Evolutionary conservation across 2,113 vertebrate species (phyloP).

Genomic region (Nyctereutes procyonoides): DNA sequence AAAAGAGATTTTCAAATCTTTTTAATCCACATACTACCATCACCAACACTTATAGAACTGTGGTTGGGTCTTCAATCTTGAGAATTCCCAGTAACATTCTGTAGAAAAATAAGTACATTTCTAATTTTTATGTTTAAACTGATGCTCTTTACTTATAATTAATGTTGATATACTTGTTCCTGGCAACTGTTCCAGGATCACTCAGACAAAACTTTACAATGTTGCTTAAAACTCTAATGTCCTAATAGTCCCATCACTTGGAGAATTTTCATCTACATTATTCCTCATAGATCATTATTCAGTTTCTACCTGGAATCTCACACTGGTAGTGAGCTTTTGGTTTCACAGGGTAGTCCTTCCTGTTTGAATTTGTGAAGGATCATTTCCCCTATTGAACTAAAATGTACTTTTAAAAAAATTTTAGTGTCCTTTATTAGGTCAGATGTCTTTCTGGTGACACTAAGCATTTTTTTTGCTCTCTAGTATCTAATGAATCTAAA

Average conservation of each 20-base stretch:
- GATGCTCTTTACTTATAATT: slow-evolving; percentile 21
- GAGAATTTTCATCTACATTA: neutral
- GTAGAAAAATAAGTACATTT: neutral
- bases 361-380: neutral
- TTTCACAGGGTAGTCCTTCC: neutral
- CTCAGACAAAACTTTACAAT: neutral
- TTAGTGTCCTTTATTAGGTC: neutral
- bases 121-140: neutral
- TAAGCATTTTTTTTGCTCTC: neutral
- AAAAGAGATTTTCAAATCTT: neutral
- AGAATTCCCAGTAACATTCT: neutral
- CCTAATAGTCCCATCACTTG: neutral
- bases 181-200: neutral
- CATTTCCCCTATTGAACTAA: neutral
- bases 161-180: neutral
- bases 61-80: neutral
- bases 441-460: neutral
- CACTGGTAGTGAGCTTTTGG: neutral
- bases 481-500: neutral
- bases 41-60: neutral
- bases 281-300: neutral
- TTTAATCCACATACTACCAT: neutral
- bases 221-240: neutral
- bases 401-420: neutral
- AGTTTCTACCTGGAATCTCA: neutral